Percentiles rank a stretch among this genome's conserved stretches.
Conservation (phyloP, 2,888 invertebrate genomes). For the Eupithecia pulchellata region DNA sequence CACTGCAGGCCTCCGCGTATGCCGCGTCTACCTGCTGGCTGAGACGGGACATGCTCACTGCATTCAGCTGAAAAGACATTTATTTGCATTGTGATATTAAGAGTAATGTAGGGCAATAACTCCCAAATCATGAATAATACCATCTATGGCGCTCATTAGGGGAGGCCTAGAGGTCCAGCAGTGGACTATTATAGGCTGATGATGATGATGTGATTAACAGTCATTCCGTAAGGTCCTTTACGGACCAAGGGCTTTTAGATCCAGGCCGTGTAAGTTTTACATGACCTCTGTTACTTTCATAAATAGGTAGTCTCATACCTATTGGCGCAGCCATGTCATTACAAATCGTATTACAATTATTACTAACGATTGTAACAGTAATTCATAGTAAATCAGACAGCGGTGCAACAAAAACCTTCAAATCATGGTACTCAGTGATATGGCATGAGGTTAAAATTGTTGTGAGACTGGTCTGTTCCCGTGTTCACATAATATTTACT, state of each 20-base stretch:
- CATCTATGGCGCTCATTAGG: too few species aligned
- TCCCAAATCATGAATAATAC: too few species aligned
- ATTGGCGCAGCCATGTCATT: background rate
- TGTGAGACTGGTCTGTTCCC: background rate
- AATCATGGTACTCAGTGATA: background rate
- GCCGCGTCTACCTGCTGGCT: conserved; percentile 71
- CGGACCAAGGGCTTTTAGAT: background rate
- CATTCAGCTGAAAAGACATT: conserved; percentile 4
- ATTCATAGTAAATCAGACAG: background rate
- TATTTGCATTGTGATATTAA: background rate
- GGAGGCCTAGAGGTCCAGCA: too few species aligned
- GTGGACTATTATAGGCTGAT: too few species aligned
- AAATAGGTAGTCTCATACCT: background rate
- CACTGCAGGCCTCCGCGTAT: conserved; percentile 89
- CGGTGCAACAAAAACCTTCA: background rate
- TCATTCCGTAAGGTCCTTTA: background rate
- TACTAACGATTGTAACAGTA: background rate
- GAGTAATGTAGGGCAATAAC: too few species aligned
- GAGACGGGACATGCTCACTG: conserved; percentile 61
- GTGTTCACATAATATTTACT: background rate
- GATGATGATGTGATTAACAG: too few species aligned
- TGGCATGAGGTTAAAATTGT: too few species aligned
- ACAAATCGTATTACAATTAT: background rate
- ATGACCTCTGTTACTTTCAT: background rate
- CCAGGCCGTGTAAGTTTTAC: background rate